Evolutionary conservation across 1,140 invertebrate species (phyloP).

Genomic region (Odontomachus brunneus): DNA sequence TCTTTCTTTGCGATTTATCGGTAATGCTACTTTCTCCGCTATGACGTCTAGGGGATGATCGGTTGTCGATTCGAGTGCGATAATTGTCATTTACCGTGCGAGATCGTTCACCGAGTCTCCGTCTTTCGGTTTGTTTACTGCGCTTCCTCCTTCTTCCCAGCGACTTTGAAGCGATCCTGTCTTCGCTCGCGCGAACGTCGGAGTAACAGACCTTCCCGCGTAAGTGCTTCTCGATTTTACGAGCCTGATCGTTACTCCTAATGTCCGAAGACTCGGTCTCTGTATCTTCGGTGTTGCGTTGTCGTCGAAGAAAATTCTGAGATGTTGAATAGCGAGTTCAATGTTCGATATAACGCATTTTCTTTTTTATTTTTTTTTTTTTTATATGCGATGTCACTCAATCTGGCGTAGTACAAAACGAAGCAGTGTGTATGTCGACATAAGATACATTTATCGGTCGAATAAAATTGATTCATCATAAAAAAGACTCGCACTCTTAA

Average conservation of each 20-base stretch:
- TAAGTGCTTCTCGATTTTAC: background rate
- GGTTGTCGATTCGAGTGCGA: background rate
- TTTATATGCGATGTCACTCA: no score
- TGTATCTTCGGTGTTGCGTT: conserved; percentile 30
- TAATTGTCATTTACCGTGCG: conserved; percentile 20
- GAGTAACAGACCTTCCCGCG: conserved; percentile 12
- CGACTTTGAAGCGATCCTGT: conserved; percentile 10
- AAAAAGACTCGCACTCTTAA: no score
- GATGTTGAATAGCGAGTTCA: conserved; percentile 12
- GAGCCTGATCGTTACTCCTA: conserved; percentile 18
- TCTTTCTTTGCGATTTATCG: conserved; percentile 29
- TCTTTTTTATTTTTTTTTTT: background rate
- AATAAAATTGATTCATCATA: no score
- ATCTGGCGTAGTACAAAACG: no score
- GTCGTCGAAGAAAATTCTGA: conserved; percentile 8
- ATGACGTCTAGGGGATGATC: conserved; percentile 11
- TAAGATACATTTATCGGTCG: no score
- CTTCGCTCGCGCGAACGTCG: conserved; percentile 5
- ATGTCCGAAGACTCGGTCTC: conserved; percentile 30
- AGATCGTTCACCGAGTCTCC: background rate
- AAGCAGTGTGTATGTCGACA: no score
- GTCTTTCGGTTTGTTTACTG: conserved; percentile 40
- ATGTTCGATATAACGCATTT: background rate
- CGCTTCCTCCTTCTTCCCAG: conserved; percentile 13
- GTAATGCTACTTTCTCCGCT: conserved; percentile 1